Base-by-base conservation (phyloP, 2,797 vertebrate species). In the Taenioides sp. region DNA sequence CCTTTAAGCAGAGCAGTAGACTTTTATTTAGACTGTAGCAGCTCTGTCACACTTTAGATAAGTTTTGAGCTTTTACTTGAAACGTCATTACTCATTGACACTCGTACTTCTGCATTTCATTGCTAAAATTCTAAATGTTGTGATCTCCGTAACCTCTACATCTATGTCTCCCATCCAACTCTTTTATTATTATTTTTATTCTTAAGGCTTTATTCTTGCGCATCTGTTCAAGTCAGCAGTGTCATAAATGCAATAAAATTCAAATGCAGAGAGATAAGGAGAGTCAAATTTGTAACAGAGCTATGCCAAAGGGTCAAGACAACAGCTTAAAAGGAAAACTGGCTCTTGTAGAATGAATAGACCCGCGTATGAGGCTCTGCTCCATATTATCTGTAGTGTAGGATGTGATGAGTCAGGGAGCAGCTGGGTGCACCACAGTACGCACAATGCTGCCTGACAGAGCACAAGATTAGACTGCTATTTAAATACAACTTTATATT, bases 401-500 rank as follows among this genome's bases (percentile, higher is more conserved):
- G 1, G 20, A 25, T 40, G 3, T 52, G 54, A 71, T 64, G 63
- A 66, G 59, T 74, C 54, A 59, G 70, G 9, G 74, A 72, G 65
- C 62, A 65, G 55, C 71, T 58, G 16, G 65, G 76, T 59, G 75
- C 73, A 77, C 34, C 70, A n/a, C 52, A 31, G 54, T 2, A 60
- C 27, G 47, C 63, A 28, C 47, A 65, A 65, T 22, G 52, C 2
- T 28, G 37, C 58, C 6, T 0, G 2, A 20, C 28, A n/a, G 43
- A 59, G 50, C 10, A 66, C 47, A 55, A 55, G 65, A 65, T 50
- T 64, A 17, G 31, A n/a, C 27, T 59, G 60, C 31, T 67, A 28
- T 61, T 61, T 57, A 31, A 60, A 70, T 71, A 23, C 9, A 31
- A 50, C 4, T 17, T 25, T 52, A 5, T 61, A 47, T 6, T 60